Base-by-base conservation (phyloP, 2,797 vertebrate genomes). In the Vireo griseus region DNA sequence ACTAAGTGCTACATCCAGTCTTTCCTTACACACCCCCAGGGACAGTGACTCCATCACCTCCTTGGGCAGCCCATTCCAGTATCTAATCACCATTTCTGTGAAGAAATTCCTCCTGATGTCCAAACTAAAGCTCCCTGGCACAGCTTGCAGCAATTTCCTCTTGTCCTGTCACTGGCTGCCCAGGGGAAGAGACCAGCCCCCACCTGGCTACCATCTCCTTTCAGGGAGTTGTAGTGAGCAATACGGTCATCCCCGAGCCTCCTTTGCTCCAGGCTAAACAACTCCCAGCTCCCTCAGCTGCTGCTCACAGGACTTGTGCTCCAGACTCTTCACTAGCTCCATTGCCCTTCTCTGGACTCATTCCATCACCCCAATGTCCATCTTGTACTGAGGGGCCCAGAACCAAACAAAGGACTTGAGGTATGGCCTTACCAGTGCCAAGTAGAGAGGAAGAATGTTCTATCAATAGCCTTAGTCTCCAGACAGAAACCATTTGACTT, bases 341-440 rank as follows among this genome's bases (percentile, higher is more conserved):
- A 7, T 0, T 54, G 73, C 16, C 48, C 25, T 77, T 18, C 40
- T 69, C 48, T 47, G 40, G 24, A 29, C 47, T 6, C 4, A 0
- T 1, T 62, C 83, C 73, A 40, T 48, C 16, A 1, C 16, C 20
- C 48, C 48, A 54, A 5, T 12, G 25, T 62, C 48, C 35, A 54
- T 40, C 16, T 1, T 52, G 39, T 11, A 68, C 0, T 31, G 55
- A 25, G 29, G 29, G 9, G 31, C 40, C 13, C 40, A 54, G 5
- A 69, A 26, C 9, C 2, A 3, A 40, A 47, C 25, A 61, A 13
- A 25, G 55, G 24, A 40, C 20, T 21, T 1, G 3, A 77, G 25
- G 25, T 61, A 20, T 29, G 47, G 13, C 40, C 17, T 62, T 21
- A 35, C 25, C 73, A 59, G 28, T 19, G 39, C 5, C 12, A 16